phyloP scores from a whole-genome alignment of 1,140 invertebrate species.

The Trichogramma pretiosum region DNA sequence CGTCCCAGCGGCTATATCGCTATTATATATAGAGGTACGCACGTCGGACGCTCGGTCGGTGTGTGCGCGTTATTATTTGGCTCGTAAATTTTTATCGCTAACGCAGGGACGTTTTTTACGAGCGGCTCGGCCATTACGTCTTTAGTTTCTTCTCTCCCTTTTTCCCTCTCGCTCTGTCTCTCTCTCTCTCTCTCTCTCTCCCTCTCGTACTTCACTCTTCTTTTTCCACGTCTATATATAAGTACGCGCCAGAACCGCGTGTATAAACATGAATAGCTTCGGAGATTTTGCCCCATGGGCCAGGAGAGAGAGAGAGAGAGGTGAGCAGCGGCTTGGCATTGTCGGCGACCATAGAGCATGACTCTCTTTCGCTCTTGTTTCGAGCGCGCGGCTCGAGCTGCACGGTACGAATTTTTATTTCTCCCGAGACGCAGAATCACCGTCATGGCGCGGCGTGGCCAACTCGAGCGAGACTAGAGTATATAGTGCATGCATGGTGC shows the following conservation, averaged over 20 bases:
- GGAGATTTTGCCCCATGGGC: no score
- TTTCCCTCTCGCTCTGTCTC: not conserved
- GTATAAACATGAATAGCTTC: not conserved
- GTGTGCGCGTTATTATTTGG: slow-evolving; percentile 29
- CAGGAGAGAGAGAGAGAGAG: no score
- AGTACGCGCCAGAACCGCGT: not conserved
- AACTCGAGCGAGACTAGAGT: no score
- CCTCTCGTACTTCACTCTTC: not conserved
- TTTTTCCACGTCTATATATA: not conserved
- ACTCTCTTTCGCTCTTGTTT: no score
- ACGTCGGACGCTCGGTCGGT: slow-evolving; percentile 11
- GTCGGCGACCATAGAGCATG: no score
- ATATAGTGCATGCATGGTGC: no score
- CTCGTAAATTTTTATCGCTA: slow-evolving; percentile 32
- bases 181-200: not conserved
- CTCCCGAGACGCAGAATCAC: no score
- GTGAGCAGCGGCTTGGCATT: no score
- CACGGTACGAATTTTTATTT: no score
- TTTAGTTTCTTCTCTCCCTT: slow-evolving; percentile 15
- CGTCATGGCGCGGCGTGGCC: not conserved
- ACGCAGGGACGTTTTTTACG: slow-evolving; percentile 28
- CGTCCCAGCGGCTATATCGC: no score
- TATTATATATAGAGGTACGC: no score
- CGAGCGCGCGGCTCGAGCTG: no score
- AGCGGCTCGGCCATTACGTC: slow-evolving; percentile 28